Conservation (phyloP, 53 echinoderm and acorn worm genomes). For the Antedon mediterranea region DNA sequence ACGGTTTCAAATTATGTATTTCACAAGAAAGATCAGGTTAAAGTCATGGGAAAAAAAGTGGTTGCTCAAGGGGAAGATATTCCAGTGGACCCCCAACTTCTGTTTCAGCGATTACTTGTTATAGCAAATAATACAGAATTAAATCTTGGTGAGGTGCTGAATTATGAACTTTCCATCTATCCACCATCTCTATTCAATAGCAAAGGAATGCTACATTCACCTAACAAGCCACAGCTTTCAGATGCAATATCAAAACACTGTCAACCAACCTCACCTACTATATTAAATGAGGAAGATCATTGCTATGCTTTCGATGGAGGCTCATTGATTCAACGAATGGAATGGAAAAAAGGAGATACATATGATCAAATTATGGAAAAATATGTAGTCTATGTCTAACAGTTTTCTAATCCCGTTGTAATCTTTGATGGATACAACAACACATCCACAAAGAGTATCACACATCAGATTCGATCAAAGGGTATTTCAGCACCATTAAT, state of each 20-base stretch:
- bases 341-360: constrained; percentile 15
- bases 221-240: constrained; percentile 5
- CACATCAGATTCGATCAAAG: too few species aligned
- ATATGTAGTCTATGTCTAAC: neutral
- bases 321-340: constrained; percentile 14
- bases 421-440: too few species aligned
- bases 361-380: constrained; percentile 2
- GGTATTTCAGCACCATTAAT: neutral
- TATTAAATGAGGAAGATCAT: neutral
- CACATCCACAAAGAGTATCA: too few species aligned
- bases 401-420: too few species aligned
- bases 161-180: constrained; percentile 6
- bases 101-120: constrained; percentile 10
- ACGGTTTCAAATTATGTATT: neutral
- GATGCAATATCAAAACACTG: constrained; percentile 6
- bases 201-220: neutral
- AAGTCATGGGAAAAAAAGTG: constrained; percentile 4
- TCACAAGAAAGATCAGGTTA: neutral
- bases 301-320: constrained; percentile 22
- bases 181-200: constrained; percentile 6
- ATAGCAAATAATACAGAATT: neutral
- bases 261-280: neutral
- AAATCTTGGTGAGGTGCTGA: constrained; percentile 4
- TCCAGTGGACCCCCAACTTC: constrained; percentile 8
- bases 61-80: neutral